Evolutionary conservation across 30 jellyfish, hydroid and myxozoan species (phyloP).

Genomic region (Phacellophora camtschatica): DNA sequence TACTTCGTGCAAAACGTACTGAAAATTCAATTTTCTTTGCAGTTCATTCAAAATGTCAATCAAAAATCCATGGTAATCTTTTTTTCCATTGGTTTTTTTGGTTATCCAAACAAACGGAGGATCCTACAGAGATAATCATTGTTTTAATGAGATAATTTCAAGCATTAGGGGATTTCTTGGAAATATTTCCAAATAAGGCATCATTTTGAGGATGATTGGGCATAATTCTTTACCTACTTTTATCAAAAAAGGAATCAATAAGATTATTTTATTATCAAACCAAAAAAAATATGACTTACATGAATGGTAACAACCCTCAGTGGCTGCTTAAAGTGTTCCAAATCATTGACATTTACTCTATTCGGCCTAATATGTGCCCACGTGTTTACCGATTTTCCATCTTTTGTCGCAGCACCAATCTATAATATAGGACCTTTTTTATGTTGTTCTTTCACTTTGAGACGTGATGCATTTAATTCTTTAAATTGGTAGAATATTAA

Average conservation of each 20-base stretch:
- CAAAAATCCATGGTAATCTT: constrained; percentile 34
- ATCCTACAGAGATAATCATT: background rate
- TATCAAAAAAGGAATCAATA: too few species aligned
- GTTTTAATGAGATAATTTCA: background rate
- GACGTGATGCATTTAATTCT: too few species aligned
- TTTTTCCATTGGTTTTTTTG: constrained; percentile 10
- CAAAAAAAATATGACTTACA: too few species aligned
- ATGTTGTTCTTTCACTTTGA: too few species aligned
- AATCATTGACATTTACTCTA: background rate
- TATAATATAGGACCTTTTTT: background rate
- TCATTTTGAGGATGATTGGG: too few species aligned
- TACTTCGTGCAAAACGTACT: constrained; percentile 10
- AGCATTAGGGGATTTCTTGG: too few species aligned
- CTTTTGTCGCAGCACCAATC: constrained; percentile 18
- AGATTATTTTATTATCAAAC: too few species aligned
- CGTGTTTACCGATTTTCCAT: background rate
- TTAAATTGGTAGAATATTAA: too few species aligned
- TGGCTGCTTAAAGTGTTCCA: background rate
- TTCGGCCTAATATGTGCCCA: constrained; percentile 5
- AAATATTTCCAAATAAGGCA: too few species aligned
- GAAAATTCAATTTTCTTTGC: background rate
- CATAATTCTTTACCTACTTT: too few species aligned
- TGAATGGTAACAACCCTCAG: constrained; percentile 39
- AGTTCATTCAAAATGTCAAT: constrained; percentile 33
- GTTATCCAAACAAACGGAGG: constrained; percentile 37